Conservation (phyloP, 2,797 vertebrate genomes). For the Smutsia temminckii region DNA sequence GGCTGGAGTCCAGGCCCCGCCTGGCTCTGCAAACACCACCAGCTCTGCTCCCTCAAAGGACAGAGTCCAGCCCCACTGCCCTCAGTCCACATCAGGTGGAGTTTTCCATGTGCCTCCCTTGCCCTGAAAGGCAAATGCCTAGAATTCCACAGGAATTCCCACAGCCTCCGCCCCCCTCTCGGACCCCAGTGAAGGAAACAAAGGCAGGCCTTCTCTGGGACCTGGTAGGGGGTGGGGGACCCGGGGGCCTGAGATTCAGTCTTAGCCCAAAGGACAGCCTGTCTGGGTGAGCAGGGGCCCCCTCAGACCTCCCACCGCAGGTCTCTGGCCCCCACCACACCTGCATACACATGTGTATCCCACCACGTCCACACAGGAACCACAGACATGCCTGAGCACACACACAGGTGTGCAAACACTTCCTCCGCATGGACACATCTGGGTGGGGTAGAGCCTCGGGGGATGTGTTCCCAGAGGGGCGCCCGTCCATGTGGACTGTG, state of each 20-base stretch:
- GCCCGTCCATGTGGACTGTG: not conserved
- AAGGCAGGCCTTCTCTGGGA: not conserved
- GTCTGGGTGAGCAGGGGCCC: not conserved
- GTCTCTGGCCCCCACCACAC: not conserved
- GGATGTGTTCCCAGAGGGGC: not conserved
- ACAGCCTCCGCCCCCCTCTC: not conserved
- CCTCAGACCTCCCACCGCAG: not conserved
- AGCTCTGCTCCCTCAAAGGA: not conserved
- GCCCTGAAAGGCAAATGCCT: not conserved
- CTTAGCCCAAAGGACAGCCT: not conserved
- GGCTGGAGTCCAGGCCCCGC: not conserved
- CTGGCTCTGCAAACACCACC: not conserved
- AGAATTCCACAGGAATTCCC: constrained; percentile 42
- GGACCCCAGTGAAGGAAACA: not conserved
- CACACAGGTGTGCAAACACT: not conserved
- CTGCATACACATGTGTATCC: accelerated
- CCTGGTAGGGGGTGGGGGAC: too few species aligned
- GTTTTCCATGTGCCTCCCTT: not conserved
- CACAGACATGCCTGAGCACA: not conserved
- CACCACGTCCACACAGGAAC: not conserved
- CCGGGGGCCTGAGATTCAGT: not conserved
- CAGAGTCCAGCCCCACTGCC: not conserved
- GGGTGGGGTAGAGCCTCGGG: accelerated
- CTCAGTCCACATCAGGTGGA: not conserved
- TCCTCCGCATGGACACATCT: accelerated